Evolutionary conservation across 1,140 invertebrate species (phyloP), one percentile per base, ranked within the genome.

Genomic region (Aleiodes sp.): DNA sequence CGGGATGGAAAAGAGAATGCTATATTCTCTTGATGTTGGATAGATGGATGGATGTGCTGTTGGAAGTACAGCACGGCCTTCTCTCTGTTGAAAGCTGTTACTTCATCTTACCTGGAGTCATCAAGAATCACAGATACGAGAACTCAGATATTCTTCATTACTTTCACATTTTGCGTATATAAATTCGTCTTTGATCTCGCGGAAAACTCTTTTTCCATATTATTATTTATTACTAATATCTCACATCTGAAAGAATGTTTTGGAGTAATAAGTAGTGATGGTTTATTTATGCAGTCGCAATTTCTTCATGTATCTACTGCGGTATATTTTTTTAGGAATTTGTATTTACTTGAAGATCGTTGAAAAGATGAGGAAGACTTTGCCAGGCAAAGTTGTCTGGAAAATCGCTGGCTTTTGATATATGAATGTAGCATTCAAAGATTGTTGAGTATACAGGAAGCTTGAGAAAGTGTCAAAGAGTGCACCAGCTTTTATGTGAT

Each of bases 81-180:
- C 69, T 66, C 70, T 72, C 69, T 65, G 67, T 70, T 66, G 67
- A 74, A 74, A 76, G 71, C 68, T 57, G 72, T 73, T 74, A 74
- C 73, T 76, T 70, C 68, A 65, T 76, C 72, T 70, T 68, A 69
- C 35, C 41, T 29, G 14, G 64, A 52, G 43, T 41, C 64, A 57
- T 31, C 41, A 66, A 62, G 46, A 65, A 71, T 72, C 68, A 68
- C 68, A 19, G 67, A 73, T 73, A 70, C 68, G 68, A 73, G 72
- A 75, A 76, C 71, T 75, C 71, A 72, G 74, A 73, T 77, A 70
- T 63, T 29, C 28, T 56, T 71, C 74, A 77, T 75, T 74, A 75
- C 73, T 77, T 75, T 77, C 74, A 74, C 73, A 74, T 74, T 72
- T 62, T 70, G 69, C 68, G 52, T 66, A 61, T 6, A 24, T 24